Evolutionary conservation across 1,140 invertebrate genomes (phyloP), one percentile per base, ranked within the genome.

Genomic region (Hylaeus anthracinus): DNA sequence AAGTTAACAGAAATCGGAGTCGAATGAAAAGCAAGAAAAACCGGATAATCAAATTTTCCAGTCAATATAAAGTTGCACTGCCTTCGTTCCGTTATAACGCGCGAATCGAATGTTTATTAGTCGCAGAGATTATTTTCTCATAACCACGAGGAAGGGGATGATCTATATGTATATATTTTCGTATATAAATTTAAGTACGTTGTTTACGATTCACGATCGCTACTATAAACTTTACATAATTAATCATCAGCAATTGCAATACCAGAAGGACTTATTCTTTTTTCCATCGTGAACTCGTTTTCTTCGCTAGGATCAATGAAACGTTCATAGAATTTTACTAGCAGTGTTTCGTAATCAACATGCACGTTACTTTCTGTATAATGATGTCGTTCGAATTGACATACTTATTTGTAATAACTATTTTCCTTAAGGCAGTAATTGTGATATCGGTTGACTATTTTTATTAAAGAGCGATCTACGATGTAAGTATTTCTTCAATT

Each of bases 1-100:
- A 89, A 90, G 82, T 75, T 92, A 66, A 80, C 86, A 41, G 90
- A 91, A 51, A 82, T 87, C 51, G 72, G 83, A 61, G 89, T 89
- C 65, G 88, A 90, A 81, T 91, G 61, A 86, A 70, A n/a, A 56
- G n/a, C 12, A 26, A 14, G 51, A 15, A 10, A 37, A 67, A 37
- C 43, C 26, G 1, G n/a, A 53, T 26, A 37, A 80, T 75, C 15
- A 61, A 74, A 53, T 53, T 1, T 39, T 8, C 39, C 53, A 48
- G 64, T 80, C 64, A 75, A 67, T 26, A 0, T 61, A 53, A 65
- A 75, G 43, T 51, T 51, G n/a, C 3, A 67, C 43, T 60, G 55
- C 14, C 9, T 66, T 51, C 1, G 15, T 51, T 3, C 1, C n/a
- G 37, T 41, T 45, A 43, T 48, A 14, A n/a, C 12, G 14, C 1